These are phyloP conservation scores for Danaus melanippus DNA, from an alignment of 1,140 invertebrate species.

Conservation along the genomic window DNA sequence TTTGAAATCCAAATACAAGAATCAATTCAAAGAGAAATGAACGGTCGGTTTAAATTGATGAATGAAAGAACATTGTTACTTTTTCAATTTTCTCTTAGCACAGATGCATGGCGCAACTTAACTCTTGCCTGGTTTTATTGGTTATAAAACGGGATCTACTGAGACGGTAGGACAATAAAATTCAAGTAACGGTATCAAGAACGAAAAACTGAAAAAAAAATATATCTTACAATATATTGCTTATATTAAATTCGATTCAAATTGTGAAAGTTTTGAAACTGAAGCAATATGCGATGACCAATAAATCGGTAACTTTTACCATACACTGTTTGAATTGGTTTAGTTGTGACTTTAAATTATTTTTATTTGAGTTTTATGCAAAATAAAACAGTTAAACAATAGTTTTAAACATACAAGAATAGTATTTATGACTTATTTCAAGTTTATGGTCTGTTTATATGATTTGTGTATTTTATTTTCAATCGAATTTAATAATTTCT, in stretches of 20 bases:
- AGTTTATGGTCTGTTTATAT: too few relatives aligned
- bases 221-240: conserved; percentile 2
- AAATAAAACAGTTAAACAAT: too few relatives aligned
- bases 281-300: conserved; percentile 6
- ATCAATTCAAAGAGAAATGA: too few relatives aligned
- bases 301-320: conserved; percentile 9
- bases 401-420: too few relatives aligned
- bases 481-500: too few relatives aligned
- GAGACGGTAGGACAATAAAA: conserved; percentile 6
- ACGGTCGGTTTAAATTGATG: too few relatives aligned
- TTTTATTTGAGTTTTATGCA: conserved; percentile 4
- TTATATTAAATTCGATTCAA: conserved; percentile 8
- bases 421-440: too few relatives aligned
- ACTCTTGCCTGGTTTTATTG: conserved; percentile 12
- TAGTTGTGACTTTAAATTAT: not conserved
- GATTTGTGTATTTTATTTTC: too few relatives aligned
- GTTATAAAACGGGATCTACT: conserved; percentile 7
- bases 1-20: too few relatives aligned
- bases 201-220: conserved; percentile 6
- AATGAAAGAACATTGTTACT: conserved; percentile 6
- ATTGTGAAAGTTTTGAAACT: conserved; percentile 6
- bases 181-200: not conserved
- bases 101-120: conserved; percentile 15
- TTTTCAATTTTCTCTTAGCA: conserved; percentile 13
- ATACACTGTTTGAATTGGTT: conserved; percentile 1